Evolutionary conservation across 2,888 invertebrate species (phyloP), one percentile per base, ranked within the genome.

Genomic region (Ochlodes sylvanus): DNA sequence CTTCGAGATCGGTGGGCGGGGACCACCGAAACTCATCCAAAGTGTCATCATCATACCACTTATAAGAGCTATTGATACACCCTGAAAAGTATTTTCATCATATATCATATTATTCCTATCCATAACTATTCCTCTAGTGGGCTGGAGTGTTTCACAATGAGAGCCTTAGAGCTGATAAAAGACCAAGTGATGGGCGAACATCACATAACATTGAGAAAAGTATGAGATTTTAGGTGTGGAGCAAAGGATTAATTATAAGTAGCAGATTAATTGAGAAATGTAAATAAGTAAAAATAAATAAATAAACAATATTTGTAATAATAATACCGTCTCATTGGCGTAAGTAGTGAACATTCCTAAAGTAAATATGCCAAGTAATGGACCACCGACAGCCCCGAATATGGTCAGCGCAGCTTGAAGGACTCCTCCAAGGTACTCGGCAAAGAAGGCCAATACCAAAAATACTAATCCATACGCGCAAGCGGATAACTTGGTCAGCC

Each of bases 351-450:
- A 95, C 97, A 98, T 97, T 75, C 98, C 98, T 34, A 98, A 88
- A 0, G 97, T 96, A 82, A 98, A 98, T 1, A 98, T 90, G 0
- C 96, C 98, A 27, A 98, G 89, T n/a, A 98, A 84, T 0, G 98
- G 98, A 0, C 98, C 98, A 0, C 98, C 98, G 2, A 97, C 95
- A 0, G 97, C 96, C 1, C 98, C 98, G 79, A 98, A 98, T 73
- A 98, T 97, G 0, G 97, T 97, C 9, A 98, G 88, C 0, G 97
- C 95, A 0, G 97, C 96, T 88, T 98, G 97, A n/a, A 98, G 91
- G n/a, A 98, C 94, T 0, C 97, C 97, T 0, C 98, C 98, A 56
- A 98, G 90, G 68, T 96, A 94, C 75, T 98, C 96, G 0, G 98
- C 97, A 7, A 97, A 77, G 83, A 97, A 98, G 0, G 98, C 97